Evolutionary conservation across 2,888 invertebrate species (phyloP), one percentile per base, ranked within the genome.

Genomic region (Mythimna loreyi): DNA sequence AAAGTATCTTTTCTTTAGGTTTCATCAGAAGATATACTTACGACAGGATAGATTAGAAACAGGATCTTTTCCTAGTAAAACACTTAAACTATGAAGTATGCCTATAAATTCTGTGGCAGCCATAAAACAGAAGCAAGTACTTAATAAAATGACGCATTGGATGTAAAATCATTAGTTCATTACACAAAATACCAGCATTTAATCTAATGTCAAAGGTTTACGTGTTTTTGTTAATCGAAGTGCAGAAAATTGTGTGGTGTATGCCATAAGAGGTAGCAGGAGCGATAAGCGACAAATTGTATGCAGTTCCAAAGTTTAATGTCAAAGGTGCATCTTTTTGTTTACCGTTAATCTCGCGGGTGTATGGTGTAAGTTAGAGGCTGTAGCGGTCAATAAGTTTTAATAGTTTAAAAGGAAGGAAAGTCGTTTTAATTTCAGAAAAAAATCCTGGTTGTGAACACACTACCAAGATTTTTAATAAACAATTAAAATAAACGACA

Each of bases 321-420:
- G 81, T 74, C 82, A 82, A 76, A 78, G 81, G 72, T 75, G 61
- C 71, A 81, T 72, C 78, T 82, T 82, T 82, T 82, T 71, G 82
- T 76, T 62, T 74, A 80, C 82, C 67, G 82, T 82, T 82, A 78
- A 78, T 78, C 72, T 72, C 57, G 73, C 60, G 47, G 49, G 30
- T 64, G 78, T 62, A 9, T 78, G 72, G 75, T 60, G 5, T 9
- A 69, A 40, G 61, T 50, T 16, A 61, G 13, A 33, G 33, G 49
- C 25, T 47, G 11, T n/a, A 43, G 75, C 57, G 62, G 11, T n/a
- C n/a, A n/a, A n/a, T n/a, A n/a, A n/a, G 0, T 6, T 25, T 9
- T 6, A n/a, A 28, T 49, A 3, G 5, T 25, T 16, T 23, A 19
- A 3, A 16, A 19, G 2, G 21, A 16, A 16, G 36, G 6, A 11